Conservation (phyloP, 2,113 vertebrate species). For the Periophthalmus modestus region DNA sequence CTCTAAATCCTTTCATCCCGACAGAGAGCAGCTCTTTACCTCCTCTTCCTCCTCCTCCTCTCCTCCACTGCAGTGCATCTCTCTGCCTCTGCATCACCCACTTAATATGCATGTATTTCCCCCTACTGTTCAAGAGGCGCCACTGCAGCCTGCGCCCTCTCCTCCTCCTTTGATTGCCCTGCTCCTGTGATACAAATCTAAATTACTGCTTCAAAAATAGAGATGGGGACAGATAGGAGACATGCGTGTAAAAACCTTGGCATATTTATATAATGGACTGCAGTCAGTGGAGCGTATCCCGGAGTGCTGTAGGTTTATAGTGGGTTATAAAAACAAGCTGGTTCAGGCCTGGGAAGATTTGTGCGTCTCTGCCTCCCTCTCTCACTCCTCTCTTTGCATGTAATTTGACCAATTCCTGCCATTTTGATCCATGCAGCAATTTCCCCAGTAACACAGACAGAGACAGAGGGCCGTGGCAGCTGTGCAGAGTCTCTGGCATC, state of each 20-base stretch:
- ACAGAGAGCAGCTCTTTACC: not conserved
- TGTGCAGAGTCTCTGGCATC: constrained; percentile 25
- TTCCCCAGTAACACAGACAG: constrained; percentile 31
- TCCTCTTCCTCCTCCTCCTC: not conserved
- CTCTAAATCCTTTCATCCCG: not conserved
- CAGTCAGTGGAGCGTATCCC: constrained; percentile 49
- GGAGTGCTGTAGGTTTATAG: constrained; percentile 54
- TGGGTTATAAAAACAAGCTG: constrained; percentile 52
- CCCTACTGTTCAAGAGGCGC: constrained; percentile 62
- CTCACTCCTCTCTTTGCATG: constrained; percentile 41
- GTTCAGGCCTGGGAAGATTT: constrained; percentile 49
- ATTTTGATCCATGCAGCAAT: constrained; percentile 41
- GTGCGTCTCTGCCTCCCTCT: constrained; percentile 30
- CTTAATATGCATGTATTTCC: constrained; percentile 73
- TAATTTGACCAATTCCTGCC: constrained; percentile 28
- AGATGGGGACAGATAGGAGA: constrained; percentile 44
- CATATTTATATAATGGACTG: constrained; percentile 58
- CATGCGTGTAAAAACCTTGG: constrained; percentile 49
- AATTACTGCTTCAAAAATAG: constrained; percentile 57
- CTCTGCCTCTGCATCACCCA: constrained; percentile 56
- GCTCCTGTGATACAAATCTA: constrained; percentile 47
- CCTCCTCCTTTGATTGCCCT: constrained; percentile 28
- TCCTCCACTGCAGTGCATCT: constrained; percentile 47
- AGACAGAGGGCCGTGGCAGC: constrained; percentile 6
- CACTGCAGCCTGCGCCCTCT: constrained; percentile 51